Evolutionary conservation across 1,140 invertebrate species (phyloP), one percentile per base, ranked within the genome.

Genomic region (Sminthurides bifidus): DNA sequence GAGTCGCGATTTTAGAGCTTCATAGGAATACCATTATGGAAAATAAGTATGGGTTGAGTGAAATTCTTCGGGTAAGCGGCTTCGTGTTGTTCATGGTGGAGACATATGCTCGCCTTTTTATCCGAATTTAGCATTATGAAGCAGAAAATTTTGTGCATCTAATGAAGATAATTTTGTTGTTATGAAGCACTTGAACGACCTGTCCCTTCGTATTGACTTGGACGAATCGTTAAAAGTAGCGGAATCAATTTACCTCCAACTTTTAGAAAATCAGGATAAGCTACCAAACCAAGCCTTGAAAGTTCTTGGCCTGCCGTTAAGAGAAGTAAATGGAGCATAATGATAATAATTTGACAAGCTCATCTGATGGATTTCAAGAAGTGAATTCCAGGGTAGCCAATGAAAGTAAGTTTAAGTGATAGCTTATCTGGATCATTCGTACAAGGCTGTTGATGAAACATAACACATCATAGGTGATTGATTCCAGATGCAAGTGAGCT

Each of bases 11-110:
- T 48, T 68, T 82, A 38, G 77, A 80, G 51, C 70, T 69, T 52
- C 75, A 81, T 65, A 75, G 75, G 59, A 68, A 71, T 50, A 77
- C 74, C 6, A 70, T 83, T 26, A 78, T 82, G 66, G 78, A 79
- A 65, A 81, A 81, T 62, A 75, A 76, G 52, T 81, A 79, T 73
- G 79, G 78, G 17, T 74, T 82, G 37, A 81, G 78, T 24, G 81
- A 81, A 71, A 81, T 82, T 55, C 67, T 82, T 10, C 79, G 81
- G 70, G 77, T 79, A 66, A 59, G 59, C 58, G 6, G 44, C 33
- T 54, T 8, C 3, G 35, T 27, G 35, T 2, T 33, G 1, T 50
- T 45, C 21, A 17, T 30, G 4, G 2, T n/a, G n/a, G n/a, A n/a
- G n/a, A n/a, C n/a, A n/a, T n/a, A n/a, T n/a, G n/a, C n/a, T n/a